These are phyloP conservation scores for Gavia stellata DNA, from an alignment of 2,113 vertebrate genomes.

Conservation along the genomic window DNA sequence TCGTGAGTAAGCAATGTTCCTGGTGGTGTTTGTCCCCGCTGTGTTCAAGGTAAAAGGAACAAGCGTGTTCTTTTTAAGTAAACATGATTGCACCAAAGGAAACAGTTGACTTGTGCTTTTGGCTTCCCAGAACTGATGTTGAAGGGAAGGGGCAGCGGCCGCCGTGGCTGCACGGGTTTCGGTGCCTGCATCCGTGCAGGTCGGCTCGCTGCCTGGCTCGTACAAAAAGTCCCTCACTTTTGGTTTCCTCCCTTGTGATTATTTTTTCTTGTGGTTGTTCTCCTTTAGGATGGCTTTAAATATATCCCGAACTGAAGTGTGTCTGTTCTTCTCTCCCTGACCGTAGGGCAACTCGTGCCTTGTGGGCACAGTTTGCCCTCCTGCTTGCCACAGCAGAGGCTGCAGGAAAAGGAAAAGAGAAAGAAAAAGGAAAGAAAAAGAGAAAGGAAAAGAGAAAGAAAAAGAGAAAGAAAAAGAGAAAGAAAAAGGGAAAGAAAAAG, in stretches of 20 bases:
- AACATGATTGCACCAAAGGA: background rate
- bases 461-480: no score
- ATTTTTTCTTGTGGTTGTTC: background rate
- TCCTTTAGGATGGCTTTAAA: background rate
- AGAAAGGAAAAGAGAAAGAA: background rate
- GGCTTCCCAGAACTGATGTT: background rate
- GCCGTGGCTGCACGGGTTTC: rapidly evolving
- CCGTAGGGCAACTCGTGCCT: rapidly evolving
- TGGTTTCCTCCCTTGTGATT: background rate
- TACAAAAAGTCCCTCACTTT: background rate
- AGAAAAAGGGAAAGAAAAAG: no score
- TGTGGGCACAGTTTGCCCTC: background rate
- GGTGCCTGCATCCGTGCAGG: rapidly evolving
- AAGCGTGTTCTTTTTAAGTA: background rate
- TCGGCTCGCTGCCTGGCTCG: background rate
- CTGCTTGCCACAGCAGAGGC: background rate
- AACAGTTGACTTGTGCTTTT: background rate
- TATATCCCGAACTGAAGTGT: no score
- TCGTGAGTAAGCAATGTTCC: background rate
- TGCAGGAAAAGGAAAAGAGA: no score
- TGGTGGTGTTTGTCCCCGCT: background rate
- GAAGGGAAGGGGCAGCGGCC: background rate
- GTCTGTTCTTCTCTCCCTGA: background rate
- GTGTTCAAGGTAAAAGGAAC: background rate
- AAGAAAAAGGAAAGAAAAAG: no score